Conservation (phyloP, 92 coral and sea anemone genomes). For the Paramuricea clavata region DNA sequence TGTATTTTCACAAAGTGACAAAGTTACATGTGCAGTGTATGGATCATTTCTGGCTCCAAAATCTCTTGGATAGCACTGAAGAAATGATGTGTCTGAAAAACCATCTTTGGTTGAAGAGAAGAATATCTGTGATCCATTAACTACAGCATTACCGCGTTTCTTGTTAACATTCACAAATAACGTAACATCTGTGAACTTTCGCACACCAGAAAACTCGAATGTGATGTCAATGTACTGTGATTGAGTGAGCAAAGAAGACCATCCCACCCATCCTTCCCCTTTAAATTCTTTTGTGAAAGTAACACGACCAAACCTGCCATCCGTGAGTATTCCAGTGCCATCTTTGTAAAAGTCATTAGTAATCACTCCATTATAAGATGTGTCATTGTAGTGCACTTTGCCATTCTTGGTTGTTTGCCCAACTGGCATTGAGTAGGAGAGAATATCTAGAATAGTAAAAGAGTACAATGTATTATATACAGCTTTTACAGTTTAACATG, state of each 20-base stretch:
- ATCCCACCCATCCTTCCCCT: not conserved
- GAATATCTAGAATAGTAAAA: too few species aligned
- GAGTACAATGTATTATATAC: too few species aligned
- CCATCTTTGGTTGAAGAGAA: not conserved
- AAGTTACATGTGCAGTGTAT: constrained; percentile 69
- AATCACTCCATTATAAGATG: too few species aligned
- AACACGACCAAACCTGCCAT: constrained; percentile 74
- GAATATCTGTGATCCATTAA: constrained; percentile 20
- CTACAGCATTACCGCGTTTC: not conserved
- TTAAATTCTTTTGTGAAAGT: constrained; percentile 27
- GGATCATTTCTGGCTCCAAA: not conserved
- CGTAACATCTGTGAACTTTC: too few species aligned
- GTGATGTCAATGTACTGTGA: not conserved
- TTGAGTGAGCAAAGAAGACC: not conserved
- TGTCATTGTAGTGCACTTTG: too few species aligned
- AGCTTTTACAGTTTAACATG: too few species aligned
- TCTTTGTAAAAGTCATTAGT: too few species aligned
- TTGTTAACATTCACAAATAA: constrained; percentile 9
- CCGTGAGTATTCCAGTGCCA: too few species aligned
- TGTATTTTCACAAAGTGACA: constrained; percentile 83
- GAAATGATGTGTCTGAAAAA: not conserved
- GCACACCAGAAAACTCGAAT: too few species aligned
- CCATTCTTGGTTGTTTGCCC: too few species aligned
- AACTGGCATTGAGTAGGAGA: too few species aligned
- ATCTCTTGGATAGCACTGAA: not conserved